A percentile compares a stretch with the other conserved stretches of the same genome.
phyloP scores from a whole-genome alignment of 2,888 invertebrate genomes.

The Diarsia brunnea region DNA sequence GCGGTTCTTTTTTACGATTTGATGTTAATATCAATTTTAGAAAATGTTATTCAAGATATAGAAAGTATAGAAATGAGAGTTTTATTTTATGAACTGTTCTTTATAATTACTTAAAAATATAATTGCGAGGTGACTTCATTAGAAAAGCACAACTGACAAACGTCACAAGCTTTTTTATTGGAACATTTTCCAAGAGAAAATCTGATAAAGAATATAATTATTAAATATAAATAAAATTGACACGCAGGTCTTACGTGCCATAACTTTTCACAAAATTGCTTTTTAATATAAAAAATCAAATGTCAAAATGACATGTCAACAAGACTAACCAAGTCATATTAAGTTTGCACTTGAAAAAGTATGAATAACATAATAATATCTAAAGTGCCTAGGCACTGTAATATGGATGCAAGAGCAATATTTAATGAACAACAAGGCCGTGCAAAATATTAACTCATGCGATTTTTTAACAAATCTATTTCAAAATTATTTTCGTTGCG shows the following conservation, averaged over 20 bases:
- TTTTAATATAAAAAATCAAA: background rate
- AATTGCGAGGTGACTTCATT: too few relatives aligned
- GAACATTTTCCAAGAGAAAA: background rate
- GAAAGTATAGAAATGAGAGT: slow-evolving; percentile 14
- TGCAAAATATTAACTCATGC: slow-evolving; percentile 12
- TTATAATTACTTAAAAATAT: background rate
- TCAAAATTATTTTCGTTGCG: slow-evolving; percentile 1
- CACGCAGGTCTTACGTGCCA: background rate
- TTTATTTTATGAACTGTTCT: slow-evolving; percentile 3
- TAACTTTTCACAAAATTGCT: background rate
- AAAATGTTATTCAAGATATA: slow-evolving; percentile 38
- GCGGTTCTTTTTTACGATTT: slow-evolving; percentile 61
- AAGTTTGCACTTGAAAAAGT: background rate
- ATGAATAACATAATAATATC: background rate
- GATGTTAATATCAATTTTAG: slow-evolving; percentile 34
- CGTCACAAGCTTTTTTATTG: background rate
- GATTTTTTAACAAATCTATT: slow-evolving; percentile 16
- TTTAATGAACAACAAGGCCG: slow-evolving; percentile 1
- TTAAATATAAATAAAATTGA: background rate
- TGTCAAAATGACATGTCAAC: background rate
- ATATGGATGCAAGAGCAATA: background rate
- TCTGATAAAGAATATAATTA: background rate
- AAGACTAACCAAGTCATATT: background rate
- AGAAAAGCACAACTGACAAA: background rate
- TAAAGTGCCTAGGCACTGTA: background rate